phyloP scores from a whole-genome alignment of 37 sponge, comb jelly and placozoan genomes.

The Chondrosia reniformis region DNA sequence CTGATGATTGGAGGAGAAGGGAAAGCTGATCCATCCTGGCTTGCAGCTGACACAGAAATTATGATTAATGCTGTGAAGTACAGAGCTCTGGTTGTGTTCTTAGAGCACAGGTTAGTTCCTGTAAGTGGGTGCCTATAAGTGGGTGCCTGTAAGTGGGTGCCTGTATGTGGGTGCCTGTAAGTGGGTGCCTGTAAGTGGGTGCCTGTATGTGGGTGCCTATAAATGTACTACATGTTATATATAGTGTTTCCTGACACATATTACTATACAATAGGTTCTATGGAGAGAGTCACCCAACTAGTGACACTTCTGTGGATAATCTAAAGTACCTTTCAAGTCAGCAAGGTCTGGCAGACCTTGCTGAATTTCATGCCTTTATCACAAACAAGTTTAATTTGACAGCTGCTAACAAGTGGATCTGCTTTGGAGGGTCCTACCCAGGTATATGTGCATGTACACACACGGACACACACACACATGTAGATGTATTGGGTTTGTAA shows the following conservation, averaged over 20 bases:
- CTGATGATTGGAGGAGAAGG: slow-evolving; percentile 90
- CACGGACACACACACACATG: too few relatives aligned
- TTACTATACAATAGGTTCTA: slow-evolving; percentile 53
- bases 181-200: too few relatives aligned
- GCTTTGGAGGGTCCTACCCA: slow-evolving; percentile 86
- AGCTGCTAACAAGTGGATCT: slow-evolving; percentile 60
- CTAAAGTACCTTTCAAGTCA: slow-evolving; percentile 73
- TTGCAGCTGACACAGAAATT: slow-evolving; percentile 55
- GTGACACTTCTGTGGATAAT: slow-evolving; percentile 29
- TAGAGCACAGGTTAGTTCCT: slow-evolving; percentile 67
- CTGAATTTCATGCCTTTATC: slow-evolving; percentile 44
- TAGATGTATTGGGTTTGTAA: too few relatives aligned
- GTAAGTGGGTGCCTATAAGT: not conserved
- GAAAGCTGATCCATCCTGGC: slow-evolving; percentile 61
- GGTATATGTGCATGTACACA: slow-evolving; percentile 19
- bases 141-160: not conserved
- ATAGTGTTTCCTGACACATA: too few relatives aligned
- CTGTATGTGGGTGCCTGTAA: too few relatives aligned
- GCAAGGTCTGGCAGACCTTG: slow-evolving; percentile 84
- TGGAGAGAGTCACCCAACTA: slow-evolving; percentile 82
- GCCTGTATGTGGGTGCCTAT: too few relatives aligned
- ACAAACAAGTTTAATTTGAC: slow-evolving; percentile 41
- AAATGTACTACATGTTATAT: too few relatives aligned
- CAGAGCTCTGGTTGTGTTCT: slow-evolving; percentile 46
- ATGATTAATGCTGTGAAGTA: slow-evolving; percentile 61